Evolutionary conservation across 2,888 invertebrate species (phyloP).

Genomic region (Cephus sareptanus): DNA sequence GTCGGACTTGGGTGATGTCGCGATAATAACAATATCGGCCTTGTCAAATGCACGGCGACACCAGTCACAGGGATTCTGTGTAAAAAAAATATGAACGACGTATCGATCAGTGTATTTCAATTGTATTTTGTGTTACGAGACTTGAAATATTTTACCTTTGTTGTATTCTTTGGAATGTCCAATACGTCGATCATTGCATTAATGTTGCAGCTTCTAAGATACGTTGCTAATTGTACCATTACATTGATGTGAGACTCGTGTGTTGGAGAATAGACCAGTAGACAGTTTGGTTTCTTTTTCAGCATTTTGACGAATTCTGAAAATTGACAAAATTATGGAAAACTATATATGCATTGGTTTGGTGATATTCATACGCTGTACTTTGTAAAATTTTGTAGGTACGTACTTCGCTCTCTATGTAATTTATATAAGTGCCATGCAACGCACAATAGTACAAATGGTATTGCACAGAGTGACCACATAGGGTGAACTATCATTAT

Average conservation of each 20-base stretch:
- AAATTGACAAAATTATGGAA: background rate
- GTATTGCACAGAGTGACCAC: background rate
- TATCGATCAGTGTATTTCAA: background rate
- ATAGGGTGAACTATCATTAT: background rate
- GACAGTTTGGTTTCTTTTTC: conserved; percentile 49
- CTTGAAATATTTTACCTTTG: conserved; percentile 46
- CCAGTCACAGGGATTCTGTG: conserved; percentile 58
- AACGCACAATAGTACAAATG: background rate
- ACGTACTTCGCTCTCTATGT: background rate
- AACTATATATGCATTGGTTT: background rate
- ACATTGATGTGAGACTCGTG: conserved; percentile 53
- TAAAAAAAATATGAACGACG: background rate
- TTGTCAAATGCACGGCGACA: conserved; percentile 54
- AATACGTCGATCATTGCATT: conserved; percentile 58
- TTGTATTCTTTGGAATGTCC: conserved; percentile 49
- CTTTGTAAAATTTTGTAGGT: background rate
- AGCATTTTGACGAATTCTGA: background rate
- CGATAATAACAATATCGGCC: conserved; percentile 54
- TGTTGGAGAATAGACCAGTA: conserved; percentile 58
- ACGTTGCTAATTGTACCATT: conserved; percentile 54
- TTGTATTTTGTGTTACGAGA: background rate
- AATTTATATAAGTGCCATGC: background rate
- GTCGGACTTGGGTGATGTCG: conserved; percentile 51
- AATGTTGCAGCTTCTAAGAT: conserved; percentile 55
- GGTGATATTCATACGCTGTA: background rate